Evolutionary conservation across 2,888 invertebrate species (phyloP), one percentile per base, ranked within the genome.

Genomic region (Zele albiditarsus): DNA sequence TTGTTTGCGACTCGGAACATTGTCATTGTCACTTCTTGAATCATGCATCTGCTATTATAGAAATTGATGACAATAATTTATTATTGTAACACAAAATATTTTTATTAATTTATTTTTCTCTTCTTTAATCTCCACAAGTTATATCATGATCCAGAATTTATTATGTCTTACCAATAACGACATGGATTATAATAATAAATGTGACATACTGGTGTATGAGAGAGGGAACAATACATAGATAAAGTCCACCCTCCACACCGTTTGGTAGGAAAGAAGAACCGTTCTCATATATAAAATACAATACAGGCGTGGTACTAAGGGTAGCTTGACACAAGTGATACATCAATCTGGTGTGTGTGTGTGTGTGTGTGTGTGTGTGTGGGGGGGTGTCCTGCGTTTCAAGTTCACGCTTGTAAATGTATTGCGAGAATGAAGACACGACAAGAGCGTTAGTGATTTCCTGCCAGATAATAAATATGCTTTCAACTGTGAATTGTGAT

Each of bases 261-360:
- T 46, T n/a, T 46, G 53, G 6, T 6, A 20, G 20, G 20, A 53
- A 53, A 46, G 16, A 14, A 42, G 14, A 16, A 53, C 38, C 38
- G 38, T 38, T 2, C 38, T 6, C 38, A n/a, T 46, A n/a, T n/a
- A 46, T 16, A 3, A 46, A 3, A 53, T 20, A 53, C 8, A 20
- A 53, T 23, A 53, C 53, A 53, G 20, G n/a, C 20, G 2, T 53
- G n/a, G 3, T 53, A 10, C 46, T 16, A 46, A 53, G 53, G 23
- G 53, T 23, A 20, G 20, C 20, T 53, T 20, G 53, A 53, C 20
- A 53, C 53, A 20, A 20, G 53, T 20, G 23, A 53, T 53, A 53
- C 53, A 53, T 53, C 53, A 53, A 53, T 53, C 53, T 53, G 6
- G 20, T 53, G 20, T 53, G 53, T 53, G 23, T 53, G 46, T n/a